These are phyloP conservation scores for Clistopyga incitator DNA, from an alignment of 2,888 invertebrate genomes.

Conservation along the genomic window DNA sequence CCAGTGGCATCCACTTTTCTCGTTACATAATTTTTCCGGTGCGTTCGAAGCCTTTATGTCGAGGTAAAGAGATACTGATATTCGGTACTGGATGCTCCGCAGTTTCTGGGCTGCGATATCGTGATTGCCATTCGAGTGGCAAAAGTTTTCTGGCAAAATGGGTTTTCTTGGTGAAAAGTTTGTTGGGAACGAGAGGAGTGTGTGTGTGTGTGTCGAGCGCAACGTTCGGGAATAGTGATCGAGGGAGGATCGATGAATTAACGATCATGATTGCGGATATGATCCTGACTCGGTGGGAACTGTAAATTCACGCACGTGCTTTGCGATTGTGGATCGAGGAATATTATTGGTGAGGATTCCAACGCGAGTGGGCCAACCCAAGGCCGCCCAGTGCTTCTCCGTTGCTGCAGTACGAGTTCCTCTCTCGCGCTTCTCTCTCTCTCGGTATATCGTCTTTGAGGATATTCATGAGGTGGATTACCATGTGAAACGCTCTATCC, in stretches of 20 bases:
- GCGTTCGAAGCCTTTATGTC: constrained; percentile 43
- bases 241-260: constrained; percentile 60
- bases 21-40: constrained; percentile 63
- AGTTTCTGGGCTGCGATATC: constrained; percentile 36
- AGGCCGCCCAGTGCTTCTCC: neutral
- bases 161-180: constrained; percentile 61
- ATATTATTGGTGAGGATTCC: constrained; percentile 46
- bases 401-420: constrained; percentile 27
- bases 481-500: constrained; percentile 79
- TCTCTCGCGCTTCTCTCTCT: constrained; percentile 29
- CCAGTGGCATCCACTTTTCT: constrained; percentile 47
- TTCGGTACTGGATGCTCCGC: constrained; percentile 20
- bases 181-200: constrained; percentile 34
- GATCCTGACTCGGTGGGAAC: constrained; percentile 2
- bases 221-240: constrained; percentile 41
- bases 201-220: neutral
- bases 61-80: constrained; percentile 32
- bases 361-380: neutral
- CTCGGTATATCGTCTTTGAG: constrained; percentile 74
- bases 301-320: constrained; percentile 49
- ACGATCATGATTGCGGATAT: constrained; percentile 46
- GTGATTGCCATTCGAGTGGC: constrained; percentile 44
- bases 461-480: constrained; percentile 82
- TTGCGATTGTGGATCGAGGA: constrained; percentile 27
- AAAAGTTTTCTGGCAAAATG: constrained; percentile 62